phyloP scores from a whole-genome alignment of 2,888 invertebrate species.

The Acrocyrtus sp. region DNA sequence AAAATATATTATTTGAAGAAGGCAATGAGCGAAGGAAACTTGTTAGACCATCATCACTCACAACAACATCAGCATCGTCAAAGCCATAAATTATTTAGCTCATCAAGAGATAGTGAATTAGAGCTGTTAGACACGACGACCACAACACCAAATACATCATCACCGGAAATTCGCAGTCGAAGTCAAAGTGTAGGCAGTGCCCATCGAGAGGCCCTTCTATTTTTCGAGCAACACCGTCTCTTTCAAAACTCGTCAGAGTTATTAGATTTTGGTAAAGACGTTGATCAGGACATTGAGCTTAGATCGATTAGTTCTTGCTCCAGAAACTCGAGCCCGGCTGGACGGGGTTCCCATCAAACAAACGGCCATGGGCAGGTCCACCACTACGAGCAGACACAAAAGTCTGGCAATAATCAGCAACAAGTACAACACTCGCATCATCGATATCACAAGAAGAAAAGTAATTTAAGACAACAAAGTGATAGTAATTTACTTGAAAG shows the following conservation, averaged over 20 bases:
- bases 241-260: conserved; percentile 43
- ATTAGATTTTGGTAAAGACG: conserved; percentile 17
- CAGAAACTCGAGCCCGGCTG: conserved; percentile 35
- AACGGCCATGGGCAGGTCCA: not conserved
- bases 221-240: conserved; percentile 49
- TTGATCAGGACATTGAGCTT: conserved; percentile 27
- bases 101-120: conserved; percentile 46
- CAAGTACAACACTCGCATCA: conserved; percentile 26
- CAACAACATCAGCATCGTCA: conserved; percentile 24
- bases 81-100: conserved; percentile 36
- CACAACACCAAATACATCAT: conserved; percentile 28
- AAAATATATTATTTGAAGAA: conserved; percentile 10
- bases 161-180: conserved; percentile 46
- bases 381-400: not conserved
- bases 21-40: conserved; percentile 54
- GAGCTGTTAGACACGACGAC: conserved; percentile 35
- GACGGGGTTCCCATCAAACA: conserved; percentile 2
- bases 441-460: not conserved
- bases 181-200: conserved; percentile 53
- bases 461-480: conserved; percentile 36
- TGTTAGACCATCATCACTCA: conserved; percentile 37
- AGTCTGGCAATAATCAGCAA: conserved; percentile 31
- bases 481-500: conserved; percentile 46
- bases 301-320: conserved; percentile 46
- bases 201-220: conserved; percentile 46